These are phyloP conservation scores for Drosophila melanogaster DNA, from an alignment of 1,140 invertebrate species.

Conservation along the genomic window Release_6_plus_ISO1_MT NC_004354.4:5415001-5415500, in stretches of 20 bases:
- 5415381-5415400: slow-evolving; percentile 94
- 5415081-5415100: slow-evolving; percentile 10
- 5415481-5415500: neutral
- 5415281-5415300: slow-evolving; percentile 35
- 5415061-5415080: slow-evolving; percentile 16
- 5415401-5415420: slow-evolving; percentile 91
- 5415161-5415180: neutral
- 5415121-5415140: neutral
- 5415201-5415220: neutral
- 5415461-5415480: slow-evolving; percentile 9
- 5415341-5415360: slow-evolving; percentile 92
- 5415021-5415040: slow-evolving; percentile 89
- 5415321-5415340: slow-evolving; percentile 89
- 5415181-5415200: neutral
- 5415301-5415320: slow-evolving; percentile 83
- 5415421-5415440: slow-evolving; percentile 91
- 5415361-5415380: slow-evolving; percentile 91
- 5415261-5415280: neutral
- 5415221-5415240: neutral
- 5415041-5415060: slow-evolving; percentile 85
- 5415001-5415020: slow-evolving; percentile 88
- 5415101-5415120: neutral
- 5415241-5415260: slow-evolving; percentile 1
- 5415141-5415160: neutral
- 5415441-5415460: slow-evolving; percentile 87